Percentiles rank a stretch among this genome's conserved stretches.
Evolutionary conservation across 2,797 vertebrate genomes (phyloP).

Genomic region (Saxicola maurus): DNA sequence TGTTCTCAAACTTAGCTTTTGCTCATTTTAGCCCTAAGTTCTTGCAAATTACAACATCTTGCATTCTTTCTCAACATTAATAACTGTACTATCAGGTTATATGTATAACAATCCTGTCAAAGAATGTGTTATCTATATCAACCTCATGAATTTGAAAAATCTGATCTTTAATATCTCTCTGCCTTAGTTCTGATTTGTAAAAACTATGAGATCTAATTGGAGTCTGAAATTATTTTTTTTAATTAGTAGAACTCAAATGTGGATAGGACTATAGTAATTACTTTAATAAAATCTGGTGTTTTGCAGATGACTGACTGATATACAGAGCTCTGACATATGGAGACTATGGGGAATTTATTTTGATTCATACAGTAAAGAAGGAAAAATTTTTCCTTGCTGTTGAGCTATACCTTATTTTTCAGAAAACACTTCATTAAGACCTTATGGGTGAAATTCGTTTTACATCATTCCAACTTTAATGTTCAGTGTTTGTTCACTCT

Average conservation of each 20-base stretch:
- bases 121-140: not conserved
- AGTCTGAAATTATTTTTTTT: not conserved
- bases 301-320: not conserved
- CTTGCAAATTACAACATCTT: not conserved
- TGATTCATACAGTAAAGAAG: not conserved
- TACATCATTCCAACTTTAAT: not conserved
- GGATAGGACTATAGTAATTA: not conserved
- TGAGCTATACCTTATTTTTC: not conserved
- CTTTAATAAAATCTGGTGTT: not conserved
- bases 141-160: not conserved
- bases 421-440: not conserved
- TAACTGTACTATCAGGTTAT: not conserved
- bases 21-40: not conserved
- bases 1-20: not conserved
- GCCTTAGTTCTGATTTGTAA: not conserved
- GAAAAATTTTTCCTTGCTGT: not conserved
- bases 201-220: not conserved
- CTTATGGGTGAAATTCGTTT: not conserved
- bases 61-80: not conserved
- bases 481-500: not conserved
- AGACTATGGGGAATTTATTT: not conserved
- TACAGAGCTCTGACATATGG: not conserved
- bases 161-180: not conserved
- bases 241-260: not conserved
- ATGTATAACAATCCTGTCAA: not conserved